Base-by-base conservation (phyloP, 2,797 vertebrate genomes). In the Scyliorhinus canicula region DNA sequence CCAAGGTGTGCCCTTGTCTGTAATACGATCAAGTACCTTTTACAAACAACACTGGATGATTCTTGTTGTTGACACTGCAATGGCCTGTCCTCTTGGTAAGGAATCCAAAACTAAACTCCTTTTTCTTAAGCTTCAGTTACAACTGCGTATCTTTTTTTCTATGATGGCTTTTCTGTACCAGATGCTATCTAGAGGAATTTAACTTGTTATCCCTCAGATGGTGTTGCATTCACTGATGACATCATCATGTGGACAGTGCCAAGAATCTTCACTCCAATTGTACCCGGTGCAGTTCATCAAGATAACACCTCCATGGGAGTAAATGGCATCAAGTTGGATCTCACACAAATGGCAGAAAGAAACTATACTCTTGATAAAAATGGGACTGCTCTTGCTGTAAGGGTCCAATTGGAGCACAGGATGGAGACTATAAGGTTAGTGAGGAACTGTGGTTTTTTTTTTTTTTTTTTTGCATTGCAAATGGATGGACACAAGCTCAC, bases 401-500 rank as follows among this genome's bases (percentile, higher is more conserved):
- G 97, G 95, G 95, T 99, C 98, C 98, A 40, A 93, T 98, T 91
- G 98, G 98, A 88, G 97, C 98, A 44, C 96, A 97, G 77, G 98
- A 98, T 95, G 98, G 98, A 11, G 97, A 97, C 96, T 98, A 97
- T 95, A 99, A 99, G 98, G 98, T 98, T 79, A 14, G 96, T 74
- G 31, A 74, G 4, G 40, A 2, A 47, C 26, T 96, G 1, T 71
- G 55, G 7, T 12, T 3, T 57, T 57, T 57, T 57, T 57, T 8
- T 60, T 14, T 60, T n/a, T n/a, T n/a, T n/a, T n/a, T n/a, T n/a
- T n/a, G n/a, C n/a, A n/a, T n/a, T n/a, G n/a, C n/a, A n/a, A n/a
- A 44, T 44, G 19, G 40, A 40, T 79, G 14, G 35, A 1, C 35
- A n/a, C 65, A 67, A 28, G n/a, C n/a, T n/a, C n/a, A n/a, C n/a